These are phyloP conservation scores for Caenorhabditis latens DNA, from an alignment of 1,140 invertebrate genomes.

Conservation along the genomic window DNA sequence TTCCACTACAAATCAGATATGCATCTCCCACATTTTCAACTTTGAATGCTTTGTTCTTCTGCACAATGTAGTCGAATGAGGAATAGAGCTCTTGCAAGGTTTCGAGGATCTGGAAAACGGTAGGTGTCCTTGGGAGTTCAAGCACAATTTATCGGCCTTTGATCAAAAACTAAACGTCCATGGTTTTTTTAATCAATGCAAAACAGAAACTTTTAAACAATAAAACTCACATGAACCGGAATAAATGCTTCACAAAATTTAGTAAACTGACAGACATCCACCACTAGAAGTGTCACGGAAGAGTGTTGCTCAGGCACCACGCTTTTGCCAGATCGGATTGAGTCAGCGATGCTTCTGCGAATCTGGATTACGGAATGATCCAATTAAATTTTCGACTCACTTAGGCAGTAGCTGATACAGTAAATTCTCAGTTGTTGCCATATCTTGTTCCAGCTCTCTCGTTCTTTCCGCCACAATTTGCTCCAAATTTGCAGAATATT, in stretches of 20 bases:
- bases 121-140: not conserved
- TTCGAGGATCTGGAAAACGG: slow-evolving; percentile 35
- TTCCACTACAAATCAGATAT: slow-evolving; percentile 60
- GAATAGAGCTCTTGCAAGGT: slow-evolving; percentile 57
- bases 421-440: slow-evolving; percentile 53
- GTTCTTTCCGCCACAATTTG: slow-evolving; percentile 62
- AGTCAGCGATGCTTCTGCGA: slow-evolving; percentile 54
- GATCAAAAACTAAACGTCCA: not conserved
- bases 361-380: too few species aligned
- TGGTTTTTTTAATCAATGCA: too few species aligned
- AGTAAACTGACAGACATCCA: slow-evolving; percentile 61
- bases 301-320: slow-evolving; percentile 46
- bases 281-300: slow-evolving; percentile 46
- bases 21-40: slow-evolving; percentile 64
- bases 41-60: slow-evolving; percentile 50
- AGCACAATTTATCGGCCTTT: too few species aligned
- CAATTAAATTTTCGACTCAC: slow-evolving; percentile 3
- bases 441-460: slow-evolving; percentile 53
- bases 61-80: slow-evolving; percentile 51
- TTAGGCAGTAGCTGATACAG: slow-evolving; percentile 58
- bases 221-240: slow-evolving; percentile 60
- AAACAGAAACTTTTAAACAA: not conserved
- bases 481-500: slow-evolving; percentile 62
- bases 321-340: slow-evolving; percentile 18
- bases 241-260: slow-evolving; percentile 59